Evolutionary conservation across 2,888 invertebrate genomes (phyloP).

Genomic region (Onthophagus sagittarius): DNA sequence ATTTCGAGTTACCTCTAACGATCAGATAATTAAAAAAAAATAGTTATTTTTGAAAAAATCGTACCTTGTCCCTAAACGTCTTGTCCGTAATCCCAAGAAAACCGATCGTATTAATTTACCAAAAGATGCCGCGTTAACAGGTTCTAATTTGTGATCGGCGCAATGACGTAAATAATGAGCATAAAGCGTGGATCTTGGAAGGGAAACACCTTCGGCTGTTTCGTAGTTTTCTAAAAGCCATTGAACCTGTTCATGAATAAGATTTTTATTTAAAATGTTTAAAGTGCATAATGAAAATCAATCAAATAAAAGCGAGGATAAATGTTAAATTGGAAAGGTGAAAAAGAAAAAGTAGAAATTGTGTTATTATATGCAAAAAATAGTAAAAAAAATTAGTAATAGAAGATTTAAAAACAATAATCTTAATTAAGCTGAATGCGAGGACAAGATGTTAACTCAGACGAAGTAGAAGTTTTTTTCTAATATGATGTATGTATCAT

Average conservation of each 20-base stretch:
- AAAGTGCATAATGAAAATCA: no score
- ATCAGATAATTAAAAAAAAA: background rate
- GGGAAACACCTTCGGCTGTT: slow-evolving; percentile 78
- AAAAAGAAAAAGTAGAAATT: no score
- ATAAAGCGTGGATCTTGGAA: slow-evolving; percentile 81
- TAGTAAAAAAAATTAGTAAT: no score
- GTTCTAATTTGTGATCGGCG: slow-evolving; percentile 86
- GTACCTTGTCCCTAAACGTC: slow-evolving; percentile 88
- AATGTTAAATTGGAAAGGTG: no score
- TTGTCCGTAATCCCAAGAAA: slow-evolving; percentile 91
- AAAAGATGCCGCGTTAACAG: slow-evolving; percentile 99
- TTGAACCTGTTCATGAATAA: slow-evolving; percentile 59
- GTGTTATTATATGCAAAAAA: no score
- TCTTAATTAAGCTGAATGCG: no score
- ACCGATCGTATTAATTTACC: slow-evolving; percentile 98
- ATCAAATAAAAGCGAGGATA: no score
- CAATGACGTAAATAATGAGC: slow-evolving; percentile 97
- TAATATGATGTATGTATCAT: no score
- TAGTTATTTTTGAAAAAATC: background rate
- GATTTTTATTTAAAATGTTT: no score
- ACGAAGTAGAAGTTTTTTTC: no score
- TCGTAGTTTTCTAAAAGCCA: slow-evolving; percentile 99
- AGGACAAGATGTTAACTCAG: no score
- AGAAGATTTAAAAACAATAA: no score
- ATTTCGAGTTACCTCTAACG: slow-evolving; percentile 91